Conservation (phyloP, 1,140 invertebrate genomes). For the Drosophila pruinosa region DNA sequence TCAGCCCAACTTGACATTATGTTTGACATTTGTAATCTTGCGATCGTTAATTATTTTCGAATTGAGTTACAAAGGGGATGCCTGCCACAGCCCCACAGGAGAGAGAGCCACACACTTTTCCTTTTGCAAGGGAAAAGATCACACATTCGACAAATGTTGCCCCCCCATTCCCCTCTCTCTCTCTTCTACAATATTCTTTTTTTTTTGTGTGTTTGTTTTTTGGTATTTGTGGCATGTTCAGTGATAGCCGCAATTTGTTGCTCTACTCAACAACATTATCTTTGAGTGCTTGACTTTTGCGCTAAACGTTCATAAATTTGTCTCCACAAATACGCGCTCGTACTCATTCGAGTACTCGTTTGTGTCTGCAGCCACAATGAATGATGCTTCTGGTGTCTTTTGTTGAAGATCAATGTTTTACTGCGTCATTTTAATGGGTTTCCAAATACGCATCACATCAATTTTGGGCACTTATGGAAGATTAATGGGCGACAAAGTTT, state of each 20-base stretch:
- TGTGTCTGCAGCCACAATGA: constrained; percentile 44
- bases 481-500: constrained; percentile 67
- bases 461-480: constrained; percentile 73
- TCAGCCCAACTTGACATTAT: constrained; percentile 73
- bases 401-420: constrained; percentile 52
- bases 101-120: constrained; percentile 14
- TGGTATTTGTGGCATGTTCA: constrained; percentile 59
- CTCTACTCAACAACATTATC: constrained; percentile 68
- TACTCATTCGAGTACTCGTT: constrained; percentile 22
- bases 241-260: constrained; percentile 78
- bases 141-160: constrained; percentile 61
- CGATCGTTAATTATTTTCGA: constrained; percentile 83
- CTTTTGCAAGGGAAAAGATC: constrained; percentile 44
- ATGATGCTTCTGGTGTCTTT: constrained; percentile 13
- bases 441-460: constrained; percentile 80
- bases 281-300: constrained; percentile 77
- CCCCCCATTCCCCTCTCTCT: not conserved
- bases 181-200: constrained; percentile 1
- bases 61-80: constrained; percentile 68
- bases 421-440: constrained; percentile 58
- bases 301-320: constrained; percentile 81
- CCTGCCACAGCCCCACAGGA: constrained; percentile 43
- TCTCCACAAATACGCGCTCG: constrained; percentile 58
- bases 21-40: constrained; percentile 83
- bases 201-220: constrained; percentile 11